phyloP scores from a whole-genome alignment of 2,113 vertebrate genomes.

The Oophaga pumilio region DNA sequence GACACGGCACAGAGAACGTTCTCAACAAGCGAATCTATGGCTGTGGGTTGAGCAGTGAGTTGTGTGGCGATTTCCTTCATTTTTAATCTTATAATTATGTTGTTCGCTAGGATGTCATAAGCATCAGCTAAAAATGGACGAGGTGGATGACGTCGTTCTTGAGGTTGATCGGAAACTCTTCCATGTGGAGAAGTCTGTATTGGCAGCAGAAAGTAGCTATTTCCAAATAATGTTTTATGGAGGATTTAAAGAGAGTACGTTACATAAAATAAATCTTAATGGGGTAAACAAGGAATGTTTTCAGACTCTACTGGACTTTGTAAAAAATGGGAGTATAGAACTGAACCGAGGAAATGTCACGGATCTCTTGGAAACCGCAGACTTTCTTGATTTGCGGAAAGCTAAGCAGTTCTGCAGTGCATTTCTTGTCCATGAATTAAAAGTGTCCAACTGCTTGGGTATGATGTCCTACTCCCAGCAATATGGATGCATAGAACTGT shows the following conservation, averaged over 20 bases:
- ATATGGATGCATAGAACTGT: slow-evolving; percentile 73
- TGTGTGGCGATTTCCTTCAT: not conserved
- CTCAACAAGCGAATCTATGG: not conserved
- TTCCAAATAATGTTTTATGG: slow-evolving; percentile 87
- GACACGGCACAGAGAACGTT: not conserved
- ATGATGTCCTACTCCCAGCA: slow-evolving; percentile 81
- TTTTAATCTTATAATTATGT: not conserved
- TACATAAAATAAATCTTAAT: slow-evolving; percentile 73
- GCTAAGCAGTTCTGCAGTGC: slow-evolving; percentile 80
- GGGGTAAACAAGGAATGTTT: slow-evolving; percentile 74
- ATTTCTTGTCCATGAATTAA: slow-evolving; percentile 83
- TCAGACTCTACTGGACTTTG: slow-evolving; percentile 74
- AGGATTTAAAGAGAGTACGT: slow-evolving; percentile 73
- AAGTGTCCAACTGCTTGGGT: slow-evolving; percentile 82
- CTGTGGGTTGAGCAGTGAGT: slow-evolving; percentile 31
- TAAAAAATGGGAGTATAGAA: slow-evolving; percentile 66
- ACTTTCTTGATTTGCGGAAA: slow-evolving; percentile 80
- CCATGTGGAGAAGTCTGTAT: slow-evolving; percentile 73
- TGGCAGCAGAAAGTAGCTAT: slow-evolving; percentile 79
- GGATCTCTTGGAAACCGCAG: slow-evolving; percentile 80
- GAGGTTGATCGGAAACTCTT: slow-evolving; percentile 76
- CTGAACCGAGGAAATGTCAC: slow-evolving; percentile 75
- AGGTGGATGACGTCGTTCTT: slow-evolving; percentile 66
- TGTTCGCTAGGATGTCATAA: not conserved
- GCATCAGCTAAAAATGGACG: slow-evolving; percentile 40